Percentiles rank a stretch among this genome's conserved stretches.
Evolutionary conservation across 1,140 invertebrate species (phyloP).

Genomic region (Bombus cullumanus): DNA sequence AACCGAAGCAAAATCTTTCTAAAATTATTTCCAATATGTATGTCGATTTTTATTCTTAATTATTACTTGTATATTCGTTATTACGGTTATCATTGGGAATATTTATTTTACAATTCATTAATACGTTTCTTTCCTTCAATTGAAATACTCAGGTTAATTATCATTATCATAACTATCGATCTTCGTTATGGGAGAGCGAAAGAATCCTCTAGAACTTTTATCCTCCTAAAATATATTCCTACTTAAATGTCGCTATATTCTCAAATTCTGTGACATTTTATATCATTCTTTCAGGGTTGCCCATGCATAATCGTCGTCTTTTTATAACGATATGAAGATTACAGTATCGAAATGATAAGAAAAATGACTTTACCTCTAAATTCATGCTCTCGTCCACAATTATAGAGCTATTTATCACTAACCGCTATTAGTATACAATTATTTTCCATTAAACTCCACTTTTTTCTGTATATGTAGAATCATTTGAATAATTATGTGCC

Average conservation of each 20-base stretch:
- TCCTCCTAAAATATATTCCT: background rate
- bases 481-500: background rate
- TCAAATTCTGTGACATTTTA: background rate
- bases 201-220: too few relatives aligned
- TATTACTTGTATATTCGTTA: background rate
- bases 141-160: background rate
- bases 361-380: background rate
- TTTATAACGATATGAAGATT: background rate
- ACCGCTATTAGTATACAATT: background rate
- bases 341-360: background rate
- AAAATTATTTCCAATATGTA: background rate
- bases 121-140: background rate
- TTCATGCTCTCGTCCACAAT: background rate
- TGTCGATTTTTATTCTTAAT: background rate
- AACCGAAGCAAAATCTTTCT: background rate
- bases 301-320: background rate
- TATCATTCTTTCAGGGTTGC: background rate
- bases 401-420: background rate
- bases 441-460: background rate
- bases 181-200: background rate
- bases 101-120: background rate
- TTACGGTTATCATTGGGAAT: background rate
- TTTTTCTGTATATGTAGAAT: background rate
- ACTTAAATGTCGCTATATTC: background rate
- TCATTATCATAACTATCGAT: background rate